These are phyloP conservation scores for Myrmecophaga tridactyla DNA, from an alignment of 2,113 vertebrate genomes.

Conservation along the genomic window DNA sequence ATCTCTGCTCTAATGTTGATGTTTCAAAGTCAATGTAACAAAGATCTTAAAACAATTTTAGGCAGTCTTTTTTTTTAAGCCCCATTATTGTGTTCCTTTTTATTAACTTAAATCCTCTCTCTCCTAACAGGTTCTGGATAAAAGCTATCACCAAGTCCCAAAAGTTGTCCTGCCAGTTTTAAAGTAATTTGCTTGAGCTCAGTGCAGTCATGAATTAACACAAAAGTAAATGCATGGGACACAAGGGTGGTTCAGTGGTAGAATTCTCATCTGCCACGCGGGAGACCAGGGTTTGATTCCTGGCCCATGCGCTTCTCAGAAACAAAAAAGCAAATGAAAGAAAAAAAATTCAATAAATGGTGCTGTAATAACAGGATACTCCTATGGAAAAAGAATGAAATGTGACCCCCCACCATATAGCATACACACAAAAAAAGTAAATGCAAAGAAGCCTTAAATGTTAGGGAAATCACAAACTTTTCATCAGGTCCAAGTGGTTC, in stretches of 20 bases:
- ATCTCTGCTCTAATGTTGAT: neutral
- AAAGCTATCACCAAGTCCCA: constrained; percentile 32
- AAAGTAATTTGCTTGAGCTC: constrained; percentile 41
- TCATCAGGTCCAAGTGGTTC: neutral
- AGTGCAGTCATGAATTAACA: neutral
- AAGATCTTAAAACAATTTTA: constrained; percentile 3
- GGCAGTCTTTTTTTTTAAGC: neutral
- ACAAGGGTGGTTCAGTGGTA: too few species aligned
- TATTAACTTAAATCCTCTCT: constrained; percentile 15
- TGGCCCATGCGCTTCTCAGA: too few species aligned
- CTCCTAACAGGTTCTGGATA: constrained; percentile 44
- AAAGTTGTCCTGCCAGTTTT: constrained; percentile 11
- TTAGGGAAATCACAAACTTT: neutral
- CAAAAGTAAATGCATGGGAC: too few species aligned
- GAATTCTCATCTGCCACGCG: too few species aligned
- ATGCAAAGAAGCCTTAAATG: neutral
- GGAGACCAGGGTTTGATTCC: too few species aligned
- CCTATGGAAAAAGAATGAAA: too few species aligned
- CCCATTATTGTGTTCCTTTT: neutral
- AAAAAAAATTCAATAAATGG: too few species aligned
- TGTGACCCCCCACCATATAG: too few species aligned
- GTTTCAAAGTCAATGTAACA: neutral
- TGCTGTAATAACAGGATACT: too few species aligned
- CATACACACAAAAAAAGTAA: too few species aligned
- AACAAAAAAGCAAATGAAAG: too few species aligned